Base-by-base conservation (phyloP, 2,797 vertebrate genomes). In the Gastrophryne carolinensis region DNA sequence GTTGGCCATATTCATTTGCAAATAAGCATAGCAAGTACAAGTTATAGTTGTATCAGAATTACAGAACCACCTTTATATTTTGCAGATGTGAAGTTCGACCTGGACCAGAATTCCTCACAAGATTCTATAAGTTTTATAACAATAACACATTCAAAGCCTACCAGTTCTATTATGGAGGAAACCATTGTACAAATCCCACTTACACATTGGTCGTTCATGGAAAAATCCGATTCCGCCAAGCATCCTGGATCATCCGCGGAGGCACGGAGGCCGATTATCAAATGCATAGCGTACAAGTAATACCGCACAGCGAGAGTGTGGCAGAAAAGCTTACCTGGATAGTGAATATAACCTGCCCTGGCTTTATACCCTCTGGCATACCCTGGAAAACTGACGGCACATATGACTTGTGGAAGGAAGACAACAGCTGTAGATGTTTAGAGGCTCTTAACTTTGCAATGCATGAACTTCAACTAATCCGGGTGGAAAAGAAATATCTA, bases 161-260 rank as follows among this genome's bases (percentile, higher is more conserved):
- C 75, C 97, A 97, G 91, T 98, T 98, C 86, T 98, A 97, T 73
- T 99, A 98, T 0, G 88, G 93, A 1, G 94, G 96, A 88, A 96
- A 98, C 81, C 95, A 94, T 82, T 98, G 96, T 89, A 96, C 93
- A n/a, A 89, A 83, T 44, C 97, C 97, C 72, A 91, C 87, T 72
- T 95, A 98, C 85, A 96, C 96, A 0, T 88, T 99, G 71, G 88
- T 96, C 27, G 86, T 94, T 62, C 89, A 89, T 0, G 97, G 97
- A 27, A 95, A 95, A 15, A 89, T 97, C 50, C 94, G 95, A 2
- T 85, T 97, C 1, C 95, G 94, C 2, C 96, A 98, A 84, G 94
- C 95, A 3, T 98, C 97, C 78, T 98, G 97, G 97, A 97, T 98
- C 88, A 94, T 96, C 73, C 93, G 95, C 0, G 97, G 97, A 0